Conservation (phyloP, 2,113 vertebrate species). For the Taxidea taxus region DNA sequence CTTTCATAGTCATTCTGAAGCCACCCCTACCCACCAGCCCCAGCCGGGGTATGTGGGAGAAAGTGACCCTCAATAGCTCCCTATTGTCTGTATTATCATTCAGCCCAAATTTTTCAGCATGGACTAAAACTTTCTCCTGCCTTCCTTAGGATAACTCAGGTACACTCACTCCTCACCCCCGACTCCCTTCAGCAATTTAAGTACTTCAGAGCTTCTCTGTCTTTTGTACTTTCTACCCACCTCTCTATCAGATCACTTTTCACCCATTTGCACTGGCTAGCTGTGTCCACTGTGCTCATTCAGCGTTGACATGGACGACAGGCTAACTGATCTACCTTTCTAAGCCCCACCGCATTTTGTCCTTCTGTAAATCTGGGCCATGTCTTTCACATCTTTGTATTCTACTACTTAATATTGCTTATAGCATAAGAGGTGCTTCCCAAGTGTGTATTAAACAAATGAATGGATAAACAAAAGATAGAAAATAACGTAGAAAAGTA, state of each 20-base stretch:
- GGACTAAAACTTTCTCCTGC: not conserved
- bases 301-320: not conserved
- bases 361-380: not conserved
- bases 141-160: not conserved
- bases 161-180: not conserved
- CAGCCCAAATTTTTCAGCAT: not conserved
- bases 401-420: not conserved
- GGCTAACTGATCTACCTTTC: not conserved
- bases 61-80: not conserved
- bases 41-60: not conserved
- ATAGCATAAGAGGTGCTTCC: not conserved
- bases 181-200: not conserved
- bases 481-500: not conserved
- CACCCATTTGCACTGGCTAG: not conserved
- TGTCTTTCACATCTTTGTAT: not conserved
- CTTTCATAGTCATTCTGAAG: not conserved
- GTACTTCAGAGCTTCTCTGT: not conserved
- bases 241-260: not conserved
- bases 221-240: not conserved
- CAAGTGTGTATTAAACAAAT: not conserved
- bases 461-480: not conserved
- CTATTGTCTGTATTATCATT: not conserved
- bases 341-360: not conserved
- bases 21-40: not conserved
- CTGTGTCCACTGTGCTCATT: not conserved